A percentile compares a stretch with the other conserved stretches of the same genome.
Evolutionary conservation across 1,140 invertebrate genomes (phyloP).

Genomic region (Sinella curviseta): DNA sequence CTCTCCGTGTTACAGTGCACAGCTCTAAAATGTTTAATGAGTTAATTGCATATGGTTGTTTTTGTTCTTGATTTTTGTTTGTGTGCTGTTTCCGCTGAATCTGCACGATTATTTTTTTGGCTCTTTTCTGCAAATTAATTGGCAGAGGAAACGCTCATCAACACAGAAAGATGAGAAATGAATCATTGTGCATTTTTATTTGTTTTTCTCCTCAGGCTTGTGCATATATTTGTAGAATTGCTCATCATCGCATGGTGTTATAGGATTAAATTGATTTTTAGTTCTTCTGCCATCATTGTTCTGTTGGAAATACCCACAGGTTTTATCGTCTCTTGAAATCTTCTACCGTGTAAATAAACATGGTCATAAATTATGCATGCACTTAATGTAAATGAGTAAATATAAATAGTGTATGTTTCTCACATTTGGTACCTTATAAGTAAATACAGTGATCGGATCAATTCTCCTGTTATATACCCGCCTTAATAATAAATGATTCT

Average conservation of each 20-base stretch:
- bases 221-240: too few species aligned
- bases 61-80: neutral
- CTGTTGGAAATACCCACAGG: neutral
- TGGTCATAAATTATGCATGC: too few species aligned
- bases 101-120: neutral
- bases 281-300: neutral
- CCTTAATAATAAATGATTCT: neutral
- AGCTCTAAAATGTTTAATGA: neutral
- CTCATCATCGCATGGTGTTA: neutral
- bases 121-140: neutral
- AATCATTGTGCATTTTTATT: neutral
- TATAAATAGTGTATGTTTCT: neutral
- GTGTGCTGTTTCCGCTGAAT: neutral
- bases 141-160: too few species aligned
- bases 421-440: too few species aligned
- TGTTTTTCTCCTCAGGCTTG: neutral
- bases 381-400: neutral
- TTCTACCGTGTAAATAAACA: neutral
- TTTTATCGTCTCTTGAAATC: neutral
- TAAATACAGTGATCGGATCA: too few species aligned
- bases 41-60: neutral
- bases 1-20: neutral
- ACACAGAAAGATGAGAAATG: too few species aligned
- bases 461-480: neutral
- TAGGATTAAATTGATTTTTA: neutral